These are phyloP conservation scores for Drosophila neonasuta DNA, from an alignment of 2,888 invertebrate species.

Conservation along the genomic window DNA sequence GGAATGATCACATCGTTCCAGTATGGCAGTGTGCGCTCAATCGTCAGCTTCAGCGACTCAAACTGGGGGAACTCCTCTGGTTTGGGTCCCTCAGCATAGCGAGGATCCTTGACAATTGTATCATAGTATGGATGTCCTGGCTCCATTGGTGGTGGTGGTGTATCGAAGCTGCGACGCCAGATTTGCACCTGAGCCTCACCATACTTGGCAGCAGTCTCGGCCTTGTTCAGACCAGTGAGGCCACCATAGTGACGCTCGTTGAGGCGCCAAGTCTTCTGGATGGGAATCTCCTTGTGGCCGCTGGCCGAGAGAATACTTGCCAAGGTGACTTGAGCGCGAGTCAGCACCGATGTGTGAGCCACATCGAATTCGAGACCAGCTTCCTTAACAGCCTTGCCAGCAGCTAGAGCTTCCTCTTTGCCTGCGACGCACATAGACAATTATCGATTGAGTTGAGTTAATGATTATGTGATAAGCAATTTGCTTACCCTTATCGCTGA, in stretches of 20 bases:
- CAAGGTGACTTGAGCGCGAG: conserved; percentile 90
- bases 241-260: conserved; percentile 95
- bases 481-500: conserved; percentile 86
- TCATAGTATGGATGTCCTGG: conserved; percentile 90
- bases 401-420: conserved; percentile 82
- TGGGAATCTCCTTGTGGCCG: conserved; percentile 87
- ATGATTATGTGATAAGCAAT: not conserved
- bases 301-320: conserved; percentile 87
- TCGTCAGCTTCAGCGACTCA: conserved; percentile 92
- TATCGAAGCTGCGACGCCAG: conserved; percentile 93
- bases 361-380: conserved; percentile 89
- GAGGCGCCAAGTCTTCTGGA: conserved; percentile 90
- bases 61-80: conserved; percentile 91
- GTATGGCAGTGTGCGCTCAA: conserved; percentile 92
- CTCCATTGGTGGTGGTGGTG: conserved; percentile 93
- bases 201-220: conserved; percentile 93
- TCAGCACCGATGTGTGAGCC: conserved; percentile 91
- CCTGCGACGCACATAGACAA: conserved; percentile 58
- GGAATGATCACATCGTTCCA: conserved; percentile 91
- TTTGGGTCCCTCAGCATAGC: conserved; percentile 89
- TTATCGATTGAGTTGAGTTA: conserved; percentile 22
- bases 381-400: conserved; percentile 90
- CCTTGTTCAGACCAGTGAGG: conserved; percentile 93
- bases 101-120: conserved; percentile 89
- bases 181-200: conserved; percentile 92